phyloP scores from a whole-genome alignment of 2,797 vertebrate genomes.

The Ptychadena robeensis region DNA sequence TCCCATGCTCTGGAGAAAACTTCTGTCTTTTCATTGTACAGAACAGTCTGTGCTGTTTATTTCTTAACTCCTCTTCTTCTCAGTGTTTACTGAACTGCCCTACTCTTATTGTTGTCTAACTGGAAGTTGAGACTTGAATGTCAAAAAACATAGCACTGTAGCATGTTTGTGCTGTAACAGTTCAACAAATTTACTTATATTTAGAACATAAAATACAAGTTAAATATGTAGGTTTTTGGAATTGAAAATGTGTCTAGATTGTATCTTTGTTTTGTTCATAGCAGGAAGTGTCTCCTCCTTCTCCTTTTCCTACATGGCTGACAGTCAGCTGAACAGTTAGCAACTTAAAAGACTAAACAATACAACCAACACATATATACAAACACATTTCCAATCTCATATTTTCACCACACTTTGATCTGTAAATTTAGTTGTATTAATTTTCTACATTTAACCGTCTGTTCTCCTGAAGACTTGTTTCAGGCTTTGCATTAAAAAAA shows the following conservation, averaged over 20 bases:
- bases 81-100: conserved; percentile 15
- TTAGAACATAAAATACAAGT: too few species aligned
- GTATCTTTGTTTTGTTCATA: neutral
- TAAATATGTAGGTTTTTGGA: too few species aligned
- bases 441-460: too few species aligned
- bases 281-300: neutral
- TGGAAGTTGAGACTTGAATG: neutral
- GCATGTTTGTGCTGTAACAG: too few species aligned
- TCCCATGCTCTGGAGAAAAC: conserved; percentile 40
- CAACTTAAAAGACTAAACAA: too few species aligned
- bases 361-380: too few species aligned
- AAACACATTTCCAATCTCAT: too few species aligned
- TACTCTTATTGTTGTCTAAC: conserved; percentile 12
- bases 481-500: too few species aligned
- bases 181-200: neutral
- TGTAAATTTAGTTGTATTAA: too few species aligned
- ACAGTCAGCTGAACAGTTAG: neutral
- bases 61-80: conserved; percentile 13
- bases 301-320: neutral
- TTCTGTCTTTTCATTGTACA: conserved; percentile 44
- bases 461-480: too few species aligned
- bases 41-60: conserved; percentile 56
- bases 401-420: too few species aligned
- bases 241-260: too few species aligned
- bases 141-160: neutral